Conservation (phyloP, 2,113 vertebrate species). For the Lepisosteus oculatus region DNA sequence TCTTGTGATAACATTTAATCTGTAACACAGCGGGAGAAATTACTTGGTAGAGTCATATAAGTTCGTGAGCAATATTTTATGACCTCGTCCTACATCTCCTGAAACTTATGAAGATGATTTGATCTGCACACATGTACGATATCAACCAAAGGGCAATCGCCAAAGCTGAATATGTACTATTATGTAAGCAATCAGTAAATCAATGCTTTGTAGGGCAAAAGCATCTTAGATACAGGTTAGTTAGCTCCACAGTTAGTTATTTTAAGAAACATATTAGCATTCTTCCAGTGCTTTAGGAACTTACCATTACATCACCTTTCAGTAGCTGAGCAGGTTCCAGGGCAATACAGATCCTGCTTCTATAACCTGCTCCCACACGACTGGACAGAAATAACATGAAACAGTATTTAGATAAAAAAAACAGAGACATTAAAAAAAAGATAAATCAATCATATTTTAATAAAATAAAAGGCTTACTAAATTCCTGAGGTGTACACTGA, state of each 20-base stretch:
- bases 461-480: slow-evolving; percentile 75
- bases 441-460: slow-evolving; percentile 7
- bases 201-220: too few species aligned
- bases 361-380: slow-evolving; percentile 73
- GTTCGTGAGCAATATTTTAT: too few species aligned
- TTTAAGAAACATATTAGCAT: too few species aligned
- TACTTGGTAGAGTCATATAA: too few species aligned
- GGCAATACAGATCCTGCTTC: slow-evolving; percentile 73
- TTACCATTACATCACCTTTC: slow-evolving; percentile 94
- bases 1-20: slow-evolving; percentile 93
- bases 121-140: too few species aligned
- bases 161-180: too few species aligned
- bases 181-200: too few species aligned
- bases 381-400: slow-evolving; percentile 43
- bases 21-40: slow-evolving; percentile 36
- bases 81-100: too few species aligned
- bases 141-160: too few species aligned
- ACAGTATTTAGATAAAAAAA: not conserved
- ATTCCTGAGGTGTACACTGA: slow-evolving; percentile 88
- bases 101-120: too few species aligned
- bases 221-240: too few species aligned
- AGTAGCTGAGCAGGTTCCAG: slow-evolving; percentile 89
- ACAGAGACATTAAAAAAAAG: slow-evolving; percentile 12
- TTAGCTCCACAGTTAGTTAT: too few species aligned
- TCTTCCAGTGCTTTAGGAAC: not conserved